Percentiles rank a stretch among this genome's conserved stretches.
Evolutionary conservation across 2,797 vertebrate species (phyloP).

Genomic region (Hyperoplus lanceolatus): DNA sequence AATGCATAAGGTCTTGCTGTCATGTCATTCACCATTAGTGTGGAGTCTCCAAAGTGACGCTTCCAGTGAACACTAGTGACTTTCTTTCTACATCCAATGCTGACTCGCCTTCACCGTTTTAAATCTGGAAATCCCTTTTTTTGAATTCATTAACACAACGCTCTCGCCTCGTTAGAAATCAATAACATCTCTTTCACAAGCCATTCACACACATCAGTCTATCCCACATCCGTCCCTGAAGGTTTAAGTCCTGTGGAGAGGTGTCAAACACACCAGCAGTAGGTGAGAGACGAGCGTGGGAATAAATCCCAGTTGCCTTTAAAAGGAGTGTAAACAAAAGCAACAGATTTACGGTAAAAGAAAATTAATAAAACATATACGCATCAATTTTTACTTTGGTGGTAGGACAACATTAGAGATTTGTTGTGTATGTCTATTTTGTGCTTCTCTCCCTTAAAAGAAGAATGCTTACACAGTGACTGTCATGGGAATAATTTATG

Average conservation of each 20-base stretch:
- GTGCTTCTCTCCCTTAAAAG: conserved; percentile 3
- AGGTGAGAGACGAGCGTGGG: conserved; percentile 29
- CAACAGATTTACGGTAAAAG: background rate
- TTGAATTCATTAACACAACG: conserved; percentile 51
- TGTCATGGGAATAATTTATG: conserved; percentile 35
- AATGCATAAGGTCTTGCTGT: background rate
- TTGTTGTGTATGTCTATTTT: conserved; percentile 15
- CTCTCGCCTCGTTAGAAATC: conserved; percentile 58
- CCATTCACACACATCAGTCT: conserved; percentile 31
- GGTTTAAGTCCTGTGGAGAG: conserved; percentile 7
- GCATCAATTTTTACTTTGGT: conserved; percentile 21
- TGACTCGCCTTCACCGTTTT: conserved; percentile 3
- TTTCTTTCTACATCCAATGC: background rate
- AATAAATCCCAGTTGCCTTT: conserved; percentile 1
- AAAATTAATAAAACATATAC: background rate
- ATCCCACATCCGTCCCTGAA: background rate
- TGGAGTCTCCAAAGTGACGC: background rate
- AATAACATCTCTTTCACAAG: conserved; percentile 59
- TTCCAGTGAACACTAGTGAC: conserved; percentile 6
- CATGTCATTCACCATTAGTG: background rate
- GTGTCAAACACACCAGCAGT: conserved; percentile 29
- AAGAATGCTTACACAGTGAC: conserved; percentile 26
- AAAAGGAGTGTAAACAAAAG: background rate
- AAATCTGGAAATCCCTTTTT: background rate
- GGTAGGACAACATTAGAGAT: conserved; percentile 9